Conservation (phyloP, 2,888 invertebrate genomes). For the Abscondita cerata region DNA sequence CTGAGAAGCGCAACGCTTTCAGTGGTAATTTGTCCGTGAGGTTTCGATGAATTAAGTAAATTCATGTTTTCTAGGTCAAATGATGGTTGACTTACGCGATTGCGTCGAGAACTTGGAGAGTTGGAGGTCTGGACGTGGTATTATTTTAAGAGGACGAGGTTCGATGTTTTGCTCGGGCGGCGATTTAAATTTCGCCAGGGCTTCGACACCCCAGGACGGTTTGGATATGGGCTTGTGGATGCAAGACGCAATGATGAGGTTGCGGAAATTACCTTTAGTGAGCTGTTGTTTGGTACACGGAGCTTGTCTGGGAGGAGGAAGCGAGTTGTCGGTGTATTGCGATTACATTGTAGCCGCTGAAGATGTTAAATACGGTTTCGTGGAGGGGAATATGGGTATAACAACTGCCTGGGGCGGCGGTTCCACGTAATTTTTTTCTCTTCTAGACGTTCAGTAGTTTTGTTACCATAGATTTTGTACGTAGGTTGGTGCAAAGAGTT, state of each 20-base stretch:
- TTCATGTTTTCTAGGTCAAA: slow-evolving; percentile 48
- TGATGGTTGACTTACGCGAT: slow-evolving; percentile 51
- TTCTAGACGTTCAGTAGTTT: background rate
- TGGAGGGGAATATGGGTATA: slow-evolving; percentile 53
- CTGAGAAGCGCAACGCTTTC: slow-evolving; percentile 50
- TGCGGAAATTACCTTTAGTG: slow-evolving; percentile 46
- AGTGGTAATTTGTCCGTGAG: slow-evolving; percentile 44
- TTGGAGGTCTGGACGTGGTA: slow-evolving; percentile 52
- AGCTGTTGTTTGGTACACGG: slow-evolving; percentile 49
- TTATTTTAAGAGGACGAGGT: slow-evolving; percentile 47
- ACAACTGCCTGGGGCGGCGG: slow-evolving; percentile 53
- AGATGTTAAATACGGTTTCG: slow-evolving; percentile 49
- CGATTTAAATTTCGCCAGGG: slow-evolving; percentile 49
- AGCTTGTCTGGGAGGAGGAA: slow-evolving; percentile 50
- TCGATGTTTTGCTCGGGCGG: slow-evolving; percentile 53
- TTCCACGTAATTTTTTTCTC: slow-evolving; percentile 42
- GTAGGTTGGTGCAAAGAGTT: slow-evolving; percentile 47
- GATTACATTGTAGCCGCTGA: slow-evolving; percentile 50
- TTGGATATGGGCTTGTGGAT: slow-evolving; percentile 49
- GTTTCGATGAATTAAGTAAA: background rate
- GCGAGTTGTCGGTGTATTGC: slow-evolving; percentile 49
- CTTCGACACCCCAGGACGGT: slow-evolving; percentile 43
- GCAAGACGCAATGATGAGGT: slow-evolving; percentile 45
- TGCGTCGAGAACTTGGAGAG: slow-evolving; percentile 47
- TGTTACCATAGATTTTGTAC: no score